Evolutionary conservation across 2,113 vertebrate genomes (phyloP).

Genomic region (Delphinus delphis): DNA sequence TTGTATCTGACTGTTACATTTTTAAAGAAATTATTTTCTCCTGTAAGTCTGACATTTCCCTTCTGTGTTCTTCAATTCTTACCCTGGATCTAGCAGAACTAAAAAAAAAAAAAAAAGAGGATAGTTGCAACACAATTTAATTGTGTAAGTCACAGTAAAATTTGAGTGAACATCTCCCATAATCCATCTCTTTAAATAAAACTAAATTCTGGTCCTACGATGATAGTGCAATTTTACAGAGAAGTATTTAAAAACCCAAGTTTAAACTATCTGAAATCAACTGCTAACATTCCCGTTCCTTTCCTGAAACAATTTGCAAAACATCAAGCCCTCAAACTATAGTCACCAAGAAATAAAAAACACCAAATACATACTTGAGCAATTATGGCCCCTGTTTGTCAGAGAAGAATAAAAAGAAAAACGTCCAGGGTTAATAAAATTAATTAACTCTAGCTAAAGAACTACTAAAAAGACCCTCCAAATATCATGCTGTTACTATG

Average conservation of each 20-base stretch:
- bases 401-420: neutral
- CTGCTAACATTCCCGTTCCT: neutral
- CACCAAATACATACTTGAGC: neutral
- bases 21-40: conserved; percentile 24
- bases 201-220: neutral
- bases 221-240: neutral
- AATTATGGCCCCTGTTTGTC: neutral
- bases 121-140: neutral
- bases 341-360: conserved; percentile 31
- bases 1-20: neutral
- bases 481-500: conserved; percentile 40
- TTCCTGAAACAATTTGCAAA: conserved; percentile 15
- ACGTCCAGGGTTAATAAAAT: conserved; percentile 45
- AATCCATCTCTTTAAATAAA: neutral
- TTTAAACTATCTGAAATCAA: neutral
- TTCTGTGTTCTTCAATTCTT: neutral
- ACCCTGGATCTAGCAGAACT: neutral
- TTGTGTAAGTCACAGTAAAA: neutral
- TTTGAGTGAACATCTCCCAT: neutral
- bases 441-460: conserved; percentile 32
- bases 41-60: neutral
- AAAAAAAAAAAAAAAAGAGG: conserved; percentile 11
- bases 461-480: conserved; percentile 33
- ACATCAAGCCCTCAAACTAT: neutral
- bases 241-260: neutral